Evolutionary conservation across 2,797 vertebrate species (phyloP), one percentile per base, ranked within the genome.

Genomic region (Squalus acanthias): DNA sequence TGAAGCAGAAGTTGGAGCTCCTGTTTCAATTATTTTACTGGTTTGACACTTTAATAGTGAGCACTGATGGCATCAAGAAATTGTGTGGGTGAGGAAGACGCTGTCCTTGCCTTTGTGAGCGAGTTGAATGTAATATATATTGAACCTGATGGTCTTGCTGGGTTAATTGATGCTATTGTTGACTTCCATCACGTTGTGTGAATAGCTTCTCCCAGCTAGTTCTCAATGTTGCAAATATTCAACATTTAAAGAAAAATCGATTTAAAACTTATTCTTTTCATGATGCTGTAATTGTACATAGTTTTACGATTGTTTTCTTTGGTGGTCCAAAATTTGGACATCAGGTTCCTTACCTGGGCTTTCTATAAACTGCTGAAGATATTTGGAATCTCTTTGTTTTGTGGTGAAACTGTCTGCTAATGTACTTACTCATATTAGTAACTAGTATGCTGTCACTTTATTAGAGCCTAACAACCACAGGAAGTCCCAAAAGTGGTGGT

Each of bases 211-310:
- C 46, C 57, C 26, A 91, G 88, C 24, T 53, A 7, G 85, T 24
- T 24, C 82, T 39, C 17, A 89, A 57, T 60, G 53, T 29, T 89
- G 87, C 87, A 12, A 60, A 53, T 33, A 13, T 24, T 63, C 13
- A 63, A 91, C 57, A 17, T 91, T 91, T 91, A 33, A n/a, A 91
- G 33, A n/a, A 91, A 91, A 91, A 88, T 88, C 88, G n/a, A 13
- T 63, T 91, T 10, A 57, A 63, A 91, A 29, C 87, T 13, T 89
- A 33, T 2, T 15, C 13, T 91, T 29, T 33, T 91, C 29, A 50
- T 22, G 57, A 57, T 91, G 17, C n/a, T 20, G 79, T 7, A n/a
- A 76, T 82, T 82, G 39, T 82, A 46, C 17, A 8, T 46, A 46
- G 17, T 46, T 4, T 46, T 82, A 20, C 3, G 46, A 8, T 76